Conservation (phyloP, 2,797 vertebrate genomes). For the Protonibea diacanthus region DNA sequence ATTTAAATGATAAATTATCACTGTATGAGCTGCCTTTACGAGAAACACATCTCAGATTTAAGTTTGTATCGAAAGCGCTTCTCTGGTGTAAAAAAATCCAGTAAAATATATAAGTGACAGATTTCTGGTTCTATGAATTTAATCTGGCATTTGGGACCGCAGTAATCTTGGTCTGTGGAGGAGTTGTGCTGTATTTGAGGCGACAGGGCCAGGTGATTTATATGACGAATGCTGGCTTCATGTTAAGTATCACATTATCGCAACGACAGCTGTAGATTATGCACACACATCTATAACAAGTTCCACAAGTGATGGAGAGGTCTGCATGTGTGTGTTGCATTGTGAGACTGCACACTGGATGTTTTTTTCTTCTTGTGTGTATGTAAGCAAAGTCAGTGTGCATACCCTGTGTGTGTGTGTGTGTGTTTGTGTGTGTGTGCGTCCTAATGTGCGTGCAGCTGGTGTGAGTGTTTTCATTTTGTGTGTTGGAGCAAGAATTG, state of each 20-base stretch:
- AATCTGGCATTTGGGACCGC: conserved; percentile 53
- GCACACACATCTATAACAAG: conserved; percentile 28
- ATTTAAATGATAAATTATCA: conserved; percentile 20
- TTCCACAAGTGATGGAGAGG: conserved; percentile 35
- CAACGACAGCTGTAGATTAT: conserved; percentile 69
- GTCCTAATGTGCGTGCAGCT: conserved; percentile 18
- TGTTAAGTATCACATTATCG: conserved; percentile 72
- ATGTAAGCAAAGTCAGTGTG: conserved; percentile 24
- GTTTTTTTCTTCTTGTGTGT: conserved; percentile 42
- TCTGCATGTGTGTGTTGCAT: conserved; percentile 34
- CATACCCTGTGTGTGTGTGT: conserved; percentile 21
- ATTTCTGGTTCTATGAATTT: conserved; percentile 38
- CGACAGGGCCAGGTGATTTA: conserved; percentile 66
- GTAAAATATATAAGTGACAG: conserved; percentile 29
- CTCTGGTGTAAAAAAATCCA: conserved; percentile 25
- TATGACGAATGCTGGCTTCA: conserved; percentile 58
- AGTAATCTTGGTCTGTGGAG: conserved; percentile 50
- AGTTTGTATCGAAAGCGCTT: conserved; percentile 16
- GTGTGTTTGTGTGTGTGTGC: conserved; percentile 5
- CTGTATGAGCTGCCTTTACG: conserved; percentile 1
- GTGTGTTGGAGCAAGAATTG: conserved; percentile 65
- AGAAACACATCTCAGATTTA: neutral
- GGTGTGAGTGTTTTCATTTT: conserved; percentile 54
- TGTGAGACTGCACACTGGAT: conserved; percentile 33
- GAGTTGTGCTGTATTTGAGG: conserved; percentile 52